phyloP scores from a whole-genome alignment of 2,797 vertebrate genomes.

The Mormyrus hasselquistii region DNA sequence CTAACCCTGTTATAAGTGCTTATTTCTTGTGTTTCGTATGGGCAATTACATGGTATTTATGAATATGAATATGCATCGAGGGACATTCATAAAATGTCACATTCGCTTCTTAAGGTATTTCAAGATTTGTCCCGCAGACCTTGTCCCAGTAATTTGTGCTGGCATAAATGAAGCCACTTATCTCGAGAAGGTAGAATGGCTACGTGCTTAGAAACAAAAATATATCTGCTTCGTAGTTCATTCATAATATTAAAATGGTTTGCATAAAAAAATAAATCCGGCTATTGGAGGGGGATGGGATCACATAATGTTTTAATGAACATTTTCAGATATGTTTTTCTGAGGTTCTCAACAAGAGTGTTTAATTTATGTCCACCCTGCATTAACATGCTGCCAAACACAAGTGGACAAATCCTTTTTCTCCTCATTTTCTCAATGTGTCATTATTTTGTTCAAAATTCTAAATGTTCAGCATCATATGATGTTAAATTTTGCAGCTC shows the following conservation, averaged over 20 bases:
- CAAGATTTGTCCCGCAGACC: not conserved
- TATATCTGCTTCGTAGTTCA: not conserved
- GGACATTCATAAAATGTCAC: not conserved
- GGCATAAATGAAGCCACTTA: not conserved
- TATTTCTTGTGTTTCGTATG: not conserved
- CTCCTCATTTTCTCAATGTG: not conserved
- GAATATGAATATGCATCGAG: not conserved
- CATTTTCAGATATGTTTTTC: not conserved
- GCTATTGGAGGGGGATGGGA: not conserved
- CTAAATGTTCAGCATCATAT: not conserved
- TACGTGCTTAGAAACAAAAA: not conserved
- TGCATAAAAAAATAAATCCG: not conserved
- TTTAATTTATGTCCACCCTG: not conserved
- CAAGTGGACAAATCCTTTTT: not conserved
- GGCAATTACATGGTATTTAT: not conserved
- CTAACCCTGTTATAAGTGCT: not conserved
- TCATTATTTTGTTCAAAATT: not conserved
- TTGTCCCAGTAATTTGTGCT: slow-evolving; percentile 1
- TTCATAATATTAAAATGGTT: not conserved
- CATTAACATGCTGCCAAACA: not conserved
- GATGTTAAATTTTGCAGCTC: not conserved
- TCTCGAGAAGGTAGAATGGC: not conserved
- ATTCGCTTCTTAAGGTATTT: not conserved
- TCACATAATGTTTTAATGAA: not conserved
- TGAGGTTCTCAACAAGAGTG: not conserved